phyloP scores from a whole-genome alignment of 2,113 vertebrate genomes.

The Galemys pyrenaicus region DNA sequence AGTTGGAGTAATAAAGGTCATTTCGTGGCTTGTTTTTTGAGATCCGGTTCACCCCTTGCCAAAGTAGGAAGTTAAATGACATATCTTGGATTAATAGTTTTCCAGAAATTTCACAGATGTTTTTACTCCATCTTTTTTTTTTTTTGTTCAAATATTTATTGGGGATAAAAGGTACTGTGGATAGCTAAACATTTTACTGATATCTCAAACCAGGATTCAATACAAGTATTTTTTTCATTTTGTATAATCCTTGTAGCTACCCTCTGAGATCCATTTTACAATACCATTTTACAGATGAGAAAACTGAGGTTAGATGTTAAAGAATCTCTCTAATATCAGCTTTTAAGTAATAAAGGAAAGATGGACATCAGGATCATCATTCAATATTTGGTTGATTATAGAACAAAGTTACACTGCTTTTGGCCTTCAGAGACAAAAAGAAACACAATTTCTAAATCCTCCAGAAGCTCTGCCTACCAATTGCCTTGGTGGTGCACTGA shows the following conservation, averaged over 20 bases:
- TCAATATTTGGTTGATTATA: not conserved
- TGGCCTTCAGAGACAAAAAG: not conserved
- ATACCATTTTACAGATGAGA: constrained; percentile 1
- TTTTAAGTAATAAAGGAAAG: not conserved
- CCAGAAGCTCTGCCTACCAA: not conserved
- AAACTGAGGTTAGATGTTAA: not conserved
- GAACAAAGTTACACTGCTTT: not conserved
- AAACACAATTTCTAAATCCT: not conserved
- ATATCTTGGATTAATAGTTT: not conserved
- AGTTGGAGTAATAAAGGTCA: not conserved
- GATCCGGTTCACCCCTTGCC: not conserved
- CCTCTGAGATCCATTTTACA: not conserved
- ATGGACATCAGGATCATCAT: not conserved
- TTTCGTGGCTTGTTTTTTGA: not conserved
- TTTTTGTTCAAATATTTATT: not conserved
- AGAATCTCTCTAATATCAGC: not conserved
- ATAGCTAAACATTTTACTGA: not conserved
- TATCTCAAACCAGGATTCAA: not conserved
- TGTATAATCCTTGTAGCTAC: not conserved
- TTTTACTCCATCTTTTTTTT: not conserved
- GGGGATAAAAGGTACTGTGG: not conserved
- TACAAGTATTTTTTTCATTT: not conserved
- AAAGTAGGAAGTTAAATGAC: not conserved
- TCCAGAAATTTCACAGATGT: not conserved
- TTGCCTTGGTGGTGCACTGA: not conserved